A percentile compares a stretch with the other conserved stretches of the same genome.
Conservation (phyloP, 2,888 invertebrate genomes). For the Esperia sulphurella region DNA sequence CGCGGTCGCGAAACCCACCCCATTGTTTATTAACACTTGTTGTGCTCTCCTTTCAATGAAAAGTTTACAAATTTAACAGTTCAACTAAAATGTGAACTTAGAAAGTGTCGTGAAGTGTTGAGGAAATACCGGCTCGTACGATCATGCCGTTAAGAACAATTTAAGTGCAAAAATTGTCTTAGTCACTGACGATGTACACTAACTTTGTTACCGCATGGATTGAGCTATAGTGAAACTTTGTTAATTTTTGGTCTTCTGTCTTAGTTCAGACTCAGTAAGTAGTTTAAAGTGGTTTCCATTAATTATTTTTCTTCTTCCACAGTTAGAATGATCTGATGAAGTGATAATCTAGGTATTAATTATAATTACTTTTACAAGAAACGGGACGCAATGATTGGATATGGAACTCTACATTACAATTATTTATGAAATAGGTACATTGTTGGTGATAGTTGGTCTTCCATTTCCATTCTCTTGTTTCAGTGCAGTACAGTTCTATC, state of each 20-base stretch:
- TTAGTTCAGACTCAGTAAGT: slow-evolving; percentile 31
- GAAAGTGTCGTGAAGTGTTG: slow-evolving; percentile 68
- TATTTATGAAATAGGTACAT: too few relatives aligned
- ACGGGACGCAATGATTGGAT: slow-evolving; percentile 17
- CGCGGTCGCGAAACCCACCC: slow-evolving; percentile 61
- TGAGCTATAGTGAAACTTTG: slow-evolving; percentile 36
- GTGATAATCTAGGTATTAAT: slow-evolving; percentile 12
- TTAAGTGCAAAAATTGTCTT: slow-evolving; percentile 66
- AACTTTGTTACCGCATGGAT: slow-evolving; percentile 44
- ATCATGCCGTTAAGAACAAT: slow-evolving; percentile 63
- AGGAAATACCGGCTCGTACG: slow-evolving; percentile 55
- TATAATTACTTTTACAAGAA: slow-evolving; percentile 25
- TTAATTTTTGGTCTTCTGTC: slow-evolving; percentile 23
- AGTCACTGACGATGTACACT: slow-evolving; percentile 45
- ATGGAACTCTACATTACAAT: too few relatives aligned
- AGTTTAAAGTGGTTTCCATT: slow-evolving; percentile 15
- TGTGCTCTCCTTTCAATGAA: slow-evolving; percentile 33
- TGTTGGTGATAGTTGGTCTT: too few relatives aligned
- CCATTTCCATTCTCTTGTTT: too few relatives aligned
- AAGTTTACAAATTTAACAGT: slow-evolving; percentile 25
- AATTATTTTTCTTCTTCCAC: slow-evolving; percentile 18
- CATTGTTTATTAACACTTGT: slow-evolving; percentile 70
- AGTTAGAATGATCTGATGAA: slow-evolving; percentile 8
- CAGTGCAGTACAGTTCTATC: too few relatives aligned
- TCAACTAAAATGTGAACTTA: slow-evolving; percentile 51